A percentile compares a stretch with the other conserved stretches of the same genome.
Evolutionary conservation across 1,140 invertebrate species (phyloP).

Genomic region (Augochlora pura): DNA sequence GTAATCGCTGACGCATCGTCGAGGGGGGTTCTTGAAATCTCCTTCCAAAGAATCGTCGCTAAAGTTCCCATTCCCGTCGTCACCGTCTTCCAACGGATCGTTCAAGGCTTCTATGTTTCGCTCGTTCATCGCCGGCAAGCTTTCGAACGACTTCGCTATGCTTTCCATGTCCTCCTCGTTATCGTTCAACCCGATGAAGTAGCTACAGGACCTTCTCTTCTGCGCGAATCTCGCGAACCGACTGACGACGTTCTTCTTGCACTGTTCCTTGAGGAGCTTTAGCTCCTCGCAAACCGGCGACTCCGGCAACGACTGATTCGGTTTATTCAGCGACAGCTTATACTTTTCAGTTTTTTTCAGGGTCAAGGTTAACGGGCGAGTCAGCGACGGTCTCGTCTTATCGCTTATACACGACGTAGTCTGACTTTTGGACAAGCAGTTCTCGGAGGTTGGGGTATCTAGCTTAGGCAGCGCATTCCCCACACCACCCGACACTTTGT

Average conservation of each 20-base stretch:
- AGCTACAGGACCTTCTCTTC: conserved; percentile 75
- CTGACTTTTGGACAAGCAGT: conserved; percentile 71
- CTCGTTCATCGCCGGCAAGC: conserved; percentile 75
- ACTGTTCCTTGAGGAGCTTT: conserved; percentile 72
- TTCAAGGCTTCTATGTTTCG: conserved; percentile 58
- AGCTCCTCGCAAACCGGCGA: conserved; percentile 80
- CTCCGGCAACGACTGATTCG: conserved; percentile 78
- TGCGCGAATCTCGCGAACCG: conserved; percentile 74
- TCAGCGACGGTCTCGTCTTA: conserved; percentile 58
- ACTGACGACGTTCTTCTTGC: conserved; percentile 66
- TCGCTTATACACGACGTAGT: conserved; percentile 72
- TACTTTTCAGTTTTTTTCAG: conserved; percentile 78
- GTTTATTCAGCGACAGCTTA: conserved; percentile 75
- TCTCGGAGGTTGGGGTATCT: conserved; percentile 66
- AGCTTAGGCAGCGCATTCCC: conserved; percentile 69
- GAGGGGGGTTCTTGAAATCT: conserved; percentile 82
- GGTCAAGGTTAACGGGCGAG: conserved; percentile 73
- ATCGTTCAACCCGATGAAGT: conserved; percentile 76
- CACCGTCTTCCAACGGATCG: conserved; percentile 59
- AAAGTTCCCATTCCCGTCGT: conserved; percentile 84
- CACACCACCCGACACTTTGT: conserved; percentile 70
- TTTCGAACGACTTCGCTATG: conserved; percentile 75
- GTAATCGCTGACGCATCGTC: conserved; percentile 87
- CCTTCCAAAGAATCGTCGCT: conserved; percentile 89
- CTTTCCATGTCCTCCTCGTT: conserved; percentile 72